These are phyloP conservation scores for Sipha maydis DNA, from an alignment of 2,888 invertebrate genomes.

Conservation along the genomic window DNA sequence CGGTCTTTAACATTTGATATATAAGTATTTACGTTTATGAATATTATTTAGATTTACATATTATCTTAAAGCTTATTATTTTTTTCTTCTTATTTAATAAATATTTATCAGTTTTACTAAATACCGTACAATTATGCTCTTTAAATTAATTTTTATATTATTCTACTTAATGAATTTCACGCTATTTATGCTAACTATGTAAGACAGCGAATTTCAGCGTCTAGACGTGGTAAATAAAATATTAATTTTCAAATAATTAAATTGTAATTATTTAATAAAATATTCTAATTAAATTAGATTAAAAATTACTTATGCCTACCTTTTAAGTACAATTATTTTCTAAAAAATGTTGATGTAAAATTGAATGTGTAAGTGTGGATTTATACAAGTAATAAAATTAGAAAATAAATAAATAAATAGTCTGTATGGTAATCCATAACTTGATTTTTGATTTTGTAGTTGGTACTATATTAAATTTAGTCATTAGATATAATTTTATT, in stretches of 20 bases:
- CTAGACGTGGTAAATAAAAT: background rate
- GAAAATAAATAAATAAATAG: background rate
- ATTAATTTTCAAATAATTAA: background rate
- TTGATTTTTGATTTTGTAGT: too few species aligned
- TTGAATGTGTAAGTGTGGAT: background rate
- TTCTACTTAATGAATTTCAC: too few species aligned
- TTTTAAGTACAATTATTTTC: background rate
- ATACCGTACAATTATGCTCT: background rate
- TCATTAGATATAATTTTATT: background rate
- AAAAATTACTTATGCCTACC: background rate
- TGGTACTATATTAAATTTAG: background rate
- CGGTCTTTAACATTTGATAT: constrained; percentile 28
- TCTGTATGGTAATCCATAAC: background rate
- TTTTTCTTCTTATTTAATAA: background rate
- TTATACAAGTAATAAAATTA: background rate
- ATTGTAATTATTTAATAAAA: background rate
- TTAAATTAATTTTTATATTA: background rate
- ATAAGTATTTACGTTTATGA: background rate
- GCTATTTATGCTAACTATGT: too few species aligned
- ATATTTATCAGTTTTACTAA: background rate
- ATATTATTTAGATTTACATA: constrained; percentile 4
- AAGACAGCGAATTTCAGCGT: too few species aligned
- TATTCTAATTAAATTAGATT: background rate
- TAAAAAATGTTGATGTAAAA: background rate
- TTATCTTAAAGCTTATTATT: constrained; percentile 1